Conservation (phyloP, 2,797 vertebrate genomes). For the Scolopax rusticola region DNA sequence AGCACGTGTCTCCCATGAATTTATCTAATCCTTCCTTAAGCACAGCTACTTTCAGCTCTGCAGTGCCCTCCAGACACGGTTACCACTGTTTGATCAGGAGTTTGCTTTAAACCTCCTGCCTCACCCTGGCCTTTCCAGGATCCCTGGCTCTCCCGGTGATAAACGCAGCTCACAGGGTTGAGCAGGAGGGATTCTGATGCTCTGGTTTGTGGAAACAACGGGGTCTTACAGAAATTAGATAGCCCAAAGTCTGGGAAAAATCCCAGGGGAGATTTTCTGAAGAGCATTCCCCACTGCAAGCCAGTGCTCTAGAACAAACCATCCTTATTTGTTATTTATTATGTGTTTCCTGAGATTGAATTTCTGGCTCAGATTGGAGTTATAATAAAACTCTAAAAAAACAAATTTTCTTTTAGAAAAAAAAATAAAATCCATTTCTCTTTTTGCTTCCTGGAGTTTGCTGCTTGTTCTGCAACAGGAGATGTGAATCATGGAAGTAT, state of each 20-base stretch:
- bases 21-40: neutral
- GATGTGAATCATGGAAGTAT: neutral
- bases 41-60: accelerated
- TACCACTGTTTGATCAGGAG: neutral
- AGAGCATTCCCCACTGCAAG: neutral
- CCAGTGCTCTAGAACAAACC: neutral
- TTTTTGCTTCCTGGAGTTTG: neutral
- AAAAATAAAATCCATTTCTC: neutral
- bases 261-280: neutral
- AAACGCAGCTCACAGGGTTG: neutral
- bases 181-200: neutral
- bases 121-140: neutral
- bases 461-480: neutral
- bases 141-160: neutral
- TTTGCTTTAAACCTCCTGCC: neutral
- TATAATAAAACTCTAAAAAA: neutral
- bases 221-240: neutral
- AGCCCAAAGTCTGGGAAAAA: neutral
- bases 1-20: neutral
- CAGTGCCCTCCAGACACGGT: neutral
- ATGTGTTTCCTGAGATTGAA: neutral
- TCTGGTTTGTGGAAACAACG: neutral
- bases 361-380: neutral
- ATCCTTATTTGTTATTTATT: neutral
- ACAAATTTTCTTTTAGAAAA: neutral